phyloP scores from a whole-genome alignment of 2,113 vertebrate genomes.

The Entomyzon cyanotis region DNA sequence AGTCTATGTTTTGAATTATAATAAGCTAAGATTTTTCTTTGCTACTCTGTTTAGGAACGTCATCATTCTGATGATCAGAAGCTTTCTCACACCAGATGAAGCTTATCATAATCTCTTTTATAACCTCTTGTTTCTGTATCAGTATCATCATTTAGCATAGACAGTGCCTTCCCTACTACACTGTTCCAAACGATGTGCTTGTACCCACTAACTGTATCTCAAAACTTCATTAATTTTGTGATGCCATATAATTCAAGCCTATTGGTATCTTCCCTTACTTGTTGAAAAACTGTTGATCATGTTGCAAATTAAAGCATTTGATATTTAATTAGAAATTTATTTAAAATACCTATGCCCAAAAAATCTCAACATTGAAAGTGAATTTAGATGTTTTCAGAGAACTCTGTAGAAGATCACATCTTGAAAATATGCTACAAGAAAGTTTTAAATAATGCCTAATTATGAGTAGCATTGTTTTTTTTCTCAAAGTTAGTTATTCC shows the following conservation, averaged over 20 bases:
- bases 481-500: background rate
- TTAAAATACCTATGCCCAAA: background rate
- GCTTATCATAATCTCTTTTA: background rate
- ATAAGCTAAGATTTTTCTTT: background rate
- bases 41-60: background rate
- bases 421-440: background rate
- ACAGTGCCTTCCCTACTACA: background rate
- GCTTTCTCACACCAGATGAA: background rate
- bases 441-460: background rate
- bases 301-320: background rate
- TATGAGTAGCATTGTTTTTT: background rate
- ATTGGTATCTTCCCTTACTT: background rate
- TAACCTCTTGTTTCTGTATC: background rate
- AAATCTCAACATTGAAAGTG: background rate
- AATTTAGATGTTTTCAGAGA: background rate
- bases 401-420: background rate
- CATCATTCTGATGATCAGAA: background rate
- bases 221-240: background rate
- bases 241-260: background rate
- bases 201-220: background rate
- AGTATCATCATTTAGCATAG: background rate
- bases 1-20: background rate
- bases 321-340: background rate
- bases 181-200: background rate
- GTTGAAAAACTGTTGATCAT: background rate